These are phyloP conservation scores for Caenorhabditis sp. DNA, from an alignment of 2,888 invertebrate genomes.

Conservation along the genomic window DNA sequence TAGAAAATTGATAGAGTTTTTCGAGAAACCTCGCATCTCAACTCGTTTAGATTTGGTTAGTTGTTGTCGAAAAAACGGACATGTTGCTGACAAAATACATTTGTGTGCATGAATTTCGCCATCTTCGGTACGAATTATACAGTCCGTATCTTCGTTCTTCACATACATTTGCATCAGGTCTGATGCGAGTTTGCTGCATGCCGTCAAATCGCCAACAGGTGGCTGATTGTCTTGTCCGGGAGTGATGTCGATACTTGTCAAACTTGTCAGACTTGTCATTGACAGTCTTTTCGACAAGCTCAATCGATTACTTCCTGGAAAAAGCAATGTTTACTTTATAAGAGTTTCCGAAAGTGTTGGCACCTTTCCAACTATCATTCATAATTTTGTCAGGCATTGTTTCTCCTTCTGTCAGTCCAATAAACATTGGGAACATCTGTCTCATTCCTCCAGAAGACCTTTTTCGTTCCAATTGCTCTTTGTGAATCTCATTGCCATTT, in stretches of 20 bases:
- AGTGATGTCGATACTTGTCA: slow-evolving; percentile 66
- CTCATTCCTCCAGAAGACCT: slow-evolving; percentile 34
- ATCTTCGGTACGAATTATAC: slow-evolving; percentile 81
- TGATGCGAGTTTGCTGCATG: slow-evolving; percentile 80
- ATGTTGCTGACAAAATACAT: slow-evolving; percentile 87
- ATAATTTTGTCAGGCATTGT: slow-evolving; percentile 21
- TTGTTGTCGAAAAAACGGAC: slow-evolving; percentile 85
- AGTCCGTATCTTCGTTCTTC: slow-evolving; percentile 88
- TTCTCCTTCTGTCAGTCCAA: slow-evolving; percentile 53
- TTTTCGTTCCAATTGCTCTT: slow-evolving; percentile 31
- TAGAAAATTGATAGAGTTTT: slow-evolving; percentile 86
- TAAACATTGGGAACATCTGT: slow-evolving; percentile 67
- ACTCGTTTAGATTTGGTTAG: slow-evolving; percentile 49
- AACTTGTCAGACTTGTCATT: slow-evolving; percentile 64
- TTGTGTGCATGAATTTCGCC: slow-evolving; percentile 87
- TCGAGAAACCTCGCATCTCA: slow-evolving; percentile 76
- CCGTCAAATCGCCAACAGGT: slow-evolving; percentile 44
- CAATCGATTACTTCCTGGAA: slow-evolving; percentile 6
- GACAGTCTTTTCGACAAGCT: slow-evolving; percentile 60
- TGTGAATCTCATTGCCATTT: slow-evolving; percentile 17
- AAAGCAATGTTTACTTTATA: no score
- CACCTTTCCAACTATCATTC: slow-evolving; percentile 7
- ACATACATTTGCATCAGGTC: slow-evolving; percentile 89
- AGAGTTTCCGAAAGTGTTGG: not conserved
- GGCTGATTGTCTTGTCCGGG: slow-evolving; percentile 33